A percentile compares a stretch with the other conserved stretches of the same genome.
Conservation (phyloP, 2,888 invertebrate genomes). For the Leucozona laternaria region DNA sequence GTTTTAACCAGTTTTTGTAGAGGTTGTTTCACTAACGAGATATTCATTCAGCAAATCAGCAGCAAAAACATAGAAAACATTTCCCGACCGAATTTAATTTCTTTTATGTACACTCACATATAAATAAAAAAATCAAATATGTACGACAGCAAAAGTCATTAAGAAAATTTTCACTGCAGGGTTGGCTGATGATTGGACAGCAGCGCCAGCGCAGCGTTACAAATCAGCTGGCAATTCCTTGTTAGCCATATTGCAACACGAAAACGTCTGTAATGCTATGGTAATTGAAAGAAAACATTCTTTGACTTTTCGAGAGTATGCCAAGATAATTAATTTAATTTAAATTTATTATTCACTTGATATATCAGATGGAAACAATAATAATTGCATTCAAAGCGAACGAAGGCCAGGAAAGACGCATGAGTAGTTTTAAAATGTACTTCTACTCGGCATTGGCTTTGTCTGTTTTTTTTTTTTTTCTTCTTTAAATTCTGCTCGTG, state of each 20-base stretch:
- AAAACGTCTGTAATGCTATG: slow-evolving; percentile 36
- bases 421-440: background rate
- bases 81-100: no score
- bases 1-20: no score
- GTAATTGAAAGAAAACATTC: slow-evolving; percentile 74
- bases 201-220: background rate
- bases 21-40: no score
- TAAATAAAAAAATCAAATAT: background rate
- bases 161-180: background rate
- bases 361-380: slow-evolving; percentile 43
- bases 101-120: no score
- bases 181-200: background rate
- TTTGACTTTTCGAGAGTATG: slow-evolving; percentile 61
- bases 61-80: no score
- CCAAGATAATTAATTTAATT: slow-evolving; percentile 71
- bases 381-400: slow-evolving; percentile 42
- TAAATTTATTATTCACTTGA: slow-evolving; percentile 71
- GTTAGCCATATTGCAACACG: slow-evolving; percentile 6
- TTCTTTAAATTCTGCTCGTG: background rate
- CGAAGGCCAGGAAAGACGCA: background rate
- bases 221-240: slow-evolving; percentile 34
- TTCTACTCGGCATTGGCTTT: slow-evolving; percentile 3
- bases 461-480: slow-evolving; percentile 16
- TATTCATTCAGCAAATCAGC: no score
- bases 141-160: background rate